Evolutionary conservation across 2,888 invertebrate genomes (phyloP), one percentile per base, ranked within the genome.

Genomic region (Eupithecia inturbata): DNA sequence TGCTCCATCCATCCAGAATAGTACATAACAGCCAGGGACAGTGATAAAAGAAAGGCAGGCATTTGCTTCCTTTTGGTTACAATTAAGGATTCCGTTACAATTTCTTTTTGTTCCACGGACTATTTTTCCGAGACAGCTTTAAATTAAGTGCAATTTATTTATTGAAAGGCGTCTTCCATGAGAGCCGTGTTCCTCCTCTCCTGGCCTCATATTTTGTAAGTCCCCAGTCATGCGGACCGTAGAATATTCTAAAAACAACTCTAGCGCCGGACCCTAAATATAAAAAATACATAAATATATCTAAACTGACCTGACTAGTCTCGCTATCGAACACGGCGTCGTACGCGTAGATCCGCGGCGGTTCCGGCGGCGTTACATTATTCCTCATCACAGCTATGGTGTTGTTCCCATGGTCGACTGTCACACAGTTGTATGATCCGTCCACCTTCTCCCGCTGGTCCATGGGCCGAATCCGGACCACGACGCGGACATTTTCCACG

Each of bases 401-500:
- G 83, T 96, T 96, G 89, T 97, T 97, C 75, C 97, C 95, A 49
- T 96, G 92, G 85, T 98, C 97, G 81, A 98, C 97, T 49, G 96
- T 95, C 0, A 98, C 96, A 77, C 98, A 96, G 87, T 96, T 96
- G 83, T 96, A 95, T 70, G 97, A 96, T 19, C 96, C 96, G 73
- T 96, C 96, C 74, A 96, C 94, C 81, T 96, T 93, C 95, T 99
- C 99, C 82, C 96, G 96, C 86, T 97, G 96, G 90, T 97, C 99
- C 92, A 99, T 95, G 0, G 99, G 99, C 68, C 99, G 96, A 79
- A 99, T 97, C 70, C 99, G 95, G 22, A 99, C 98, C 74, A 99
- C 98, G 69, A 99, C 99, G 68, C 98, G 96, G 63, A 99, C 99
- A 96, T 99, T 99, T 93, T 99, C 99, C 76, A 97, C 95, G 82